Percentiles rank a stretch among this genome's conserved stretches.
These are phyloP conservation scores for Gallinago media DNA, from an alignment of 2,113 vertebrate genomes.

Conservation along the genomic window DNA sequence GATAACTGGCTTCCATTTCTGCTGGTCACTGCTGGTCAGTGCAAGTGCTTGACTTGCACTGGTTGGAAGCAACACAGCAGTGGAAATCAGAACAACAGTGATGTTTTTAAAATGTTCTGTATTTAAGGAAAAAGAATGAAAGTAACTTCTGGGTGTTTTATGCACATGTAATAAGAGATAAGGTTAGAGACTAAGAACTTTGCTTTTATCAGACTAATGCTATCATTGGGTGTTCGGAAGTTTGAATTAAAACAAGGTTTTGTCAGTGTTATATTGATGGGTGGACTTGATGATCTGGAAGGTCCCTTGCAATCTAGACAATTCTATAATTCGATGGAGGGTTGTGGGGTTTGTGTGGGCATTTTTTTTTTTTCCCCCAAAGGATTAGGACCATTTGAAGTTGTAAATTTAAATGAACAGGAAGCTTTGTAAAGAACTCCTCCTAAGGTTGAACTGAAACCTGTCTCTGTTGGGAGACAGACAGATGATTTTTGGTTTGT, in stretches of 20 bases:
- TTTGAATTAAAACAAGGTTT: not conserved
- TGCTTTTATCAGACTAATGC: rapidly evolving
- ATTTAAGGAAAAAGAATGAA: not conserved
- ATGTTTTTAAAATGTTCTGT: not conserved
- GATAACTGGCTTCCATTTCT: not conserved
- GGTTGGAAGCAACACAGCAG: not conserved
- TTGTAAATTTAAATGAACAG: not conserved
- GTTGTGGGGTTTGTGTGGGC: not conserved
- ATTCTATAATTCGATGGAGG: not conserved
- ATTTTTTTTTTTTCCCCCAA: rapidly evolving
- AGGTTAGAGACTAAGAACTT: not conserved
- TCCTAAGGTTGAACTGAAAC: not conserved
- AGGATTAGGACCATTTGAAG: not conserved
- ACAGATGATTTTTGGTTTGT: not conserved
- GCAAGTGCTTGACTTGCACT: not conserved
- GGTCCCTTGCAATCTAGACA: too few species aligned
- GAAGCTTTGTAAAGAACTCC: not conserved
- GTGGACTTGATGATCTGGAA: too few species aligned
- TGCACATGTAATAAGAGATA: not conserved
- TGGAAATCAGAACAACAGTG: not conserved
- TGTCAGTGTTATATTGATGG: too few species aligned
- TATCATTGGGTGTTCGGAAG: not conserved
- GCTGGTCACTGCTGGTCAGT: not conserved
- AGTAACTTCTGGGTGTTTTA: not conserved
- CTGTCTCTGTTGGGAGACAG: not conserved